A percentile compares a stretch with the other conserved stretches of the same genome.
These are phyloP conservation scores for Sisyra nigra DNA, from an alignment of 2,888 invertebrate species.

Conservation along the genomic window DNA sequence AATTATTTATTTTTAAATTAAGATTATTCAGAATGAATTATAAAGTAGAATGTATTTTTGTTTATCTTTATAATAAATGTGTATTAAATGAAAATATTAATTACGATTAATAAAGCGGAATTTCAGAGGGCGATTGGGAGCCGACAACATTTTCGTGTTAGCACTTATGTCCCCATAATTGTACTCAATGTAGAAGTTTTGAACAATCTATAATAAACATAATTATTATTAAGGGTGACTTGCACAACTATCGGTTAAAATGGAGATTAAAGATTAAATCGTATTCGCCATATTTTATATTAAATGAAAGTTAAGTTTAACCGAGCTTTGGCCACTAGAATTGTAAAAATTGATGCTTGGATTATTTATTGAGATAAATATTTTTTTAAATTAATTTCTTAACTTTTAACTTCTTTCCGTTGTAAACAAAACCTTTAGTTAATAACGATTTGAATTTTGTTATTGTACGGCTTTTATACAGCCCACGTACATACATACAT, in stretches of 20 bases:
- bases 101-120: slow-evolving; percentile 45
- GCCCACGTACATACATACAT: too few species aligned
- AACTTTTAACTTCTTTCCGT: too few species aligned
- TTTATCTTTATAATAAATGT: too few species aligned
- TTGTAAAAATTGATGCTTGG: too few species aligned
- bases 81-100: slow-evolving; percentile 12
- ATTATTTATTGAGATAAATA: too few species aligned
- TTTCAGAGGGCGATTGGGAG: slow-evolving; percentile 41
- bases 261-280: background rate
- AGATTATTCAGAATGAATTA: too few species aligned
- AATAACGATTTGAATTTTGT: too few species aligned
- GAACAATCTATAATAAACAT: slow-evolving; percentile 32
- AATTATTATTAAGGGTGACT: background rate
- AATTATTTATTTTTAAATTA: too few species aligned
- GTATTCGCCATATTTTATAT: background rate
- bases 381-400: too few species aligned
- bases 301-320: background rate
- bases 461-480: too few species aligned
- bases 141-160: slow-evolving; percentile 37
- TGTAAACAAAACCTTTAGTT: too few species aligned
- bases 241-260: background rate
- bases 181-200: slow-evolving; percentile 45
- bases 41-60: too few species aligned
- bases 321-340: background rate
- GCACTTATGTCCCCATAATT: slow-evolving; percentile 47